These are phyloP conservation scores for Nothura maculosa DNA, from an alignment of 2,797 vertebrate genomes.

Conservation along the genomic window DNA sequence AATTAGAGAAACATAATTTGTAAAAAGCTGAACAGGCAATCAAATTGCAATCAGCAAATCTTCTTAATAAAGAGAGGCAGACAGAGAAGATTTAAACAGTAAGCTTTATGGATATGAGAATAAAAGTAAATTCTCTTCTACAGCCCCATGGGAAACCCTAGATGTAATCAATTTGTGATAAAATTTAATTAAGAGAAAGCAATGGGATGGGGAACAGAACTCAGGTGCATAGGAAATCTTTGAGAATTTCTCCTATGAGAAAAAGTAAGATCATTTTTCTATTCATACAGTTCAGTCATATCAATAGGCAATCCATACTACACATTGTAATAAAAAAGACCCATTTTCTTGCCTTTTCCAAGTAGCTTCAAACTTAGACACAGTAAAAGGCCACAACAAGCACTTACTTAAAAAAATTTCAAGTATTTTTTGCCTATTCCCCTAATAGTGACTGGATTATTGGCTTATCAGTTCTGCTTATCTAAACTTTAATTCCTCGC, in stretches of 20 bases:
- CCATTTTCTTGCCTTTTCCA: not conserved
- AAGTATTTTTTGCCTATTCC: not conserved
- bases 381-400: not conserved
- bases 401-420: not conserved
- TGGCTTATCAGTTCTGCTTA: not conserved
- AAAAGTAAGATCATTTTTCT: slow-evolving; percentile 28
- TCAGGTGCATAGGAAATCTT: slow-evolving; percentile 57
- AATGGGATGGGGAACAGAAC: slow-evolving; percentile 11
- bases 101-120: slow-evolving; percentile 18
- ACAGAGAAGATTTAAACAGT: slow-evolving; percentile 43
- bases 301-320: not conserved
- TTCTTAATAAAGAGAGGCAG: not conserved
- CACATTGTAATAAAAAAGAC: not conserved
- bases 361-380: not conserved
- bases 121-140: slow-evolving; percentile 42
- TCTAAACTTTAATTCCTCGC: not conserved
- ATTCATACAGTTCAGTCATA: not conserved
- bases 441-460: not conserved
- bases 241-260: slow-evolving; percentile 15
- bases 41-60: slow-evolving; percentile 59
- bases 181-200: slow-evolving; percentile 55
- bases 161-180: slow-evolving; percentile 40
- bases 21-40: slow-evolving; percentile 58
- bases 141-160: slow-evolving; percentile 12
- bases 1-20: slow-evolving; percentile 49